Evolutionary conservation across 1,140 invertebrate genomes (phyloP).

Genomic region (Myzus persicae): DNA sequence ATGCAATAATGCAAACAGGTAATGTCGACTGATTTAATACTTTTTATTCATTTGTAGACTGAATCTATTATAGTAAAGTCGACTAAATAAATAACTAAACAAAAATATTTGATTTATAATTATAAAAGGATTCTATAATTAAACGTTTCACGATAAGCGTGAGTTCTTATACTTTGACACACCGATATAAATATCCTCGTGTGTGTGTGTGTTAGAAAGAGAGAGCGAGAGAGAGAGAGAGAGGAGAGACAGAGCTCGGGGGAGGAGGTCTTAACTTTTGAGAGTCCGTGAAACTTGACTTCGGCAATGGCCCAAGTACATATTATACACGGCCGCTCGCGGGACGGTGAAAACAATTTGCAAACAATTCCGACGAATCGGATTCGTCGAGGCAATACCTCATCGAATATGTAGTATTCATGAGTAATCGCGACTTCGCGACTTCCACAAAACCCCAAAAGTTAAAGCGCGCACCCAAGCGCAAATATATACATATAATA

Average conservation of each 20-base stretch:
- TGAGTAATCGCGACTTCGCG: not conserved
- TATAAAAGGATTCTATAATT: too few relatives aligned
- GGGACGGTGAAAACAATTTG: not conserved
- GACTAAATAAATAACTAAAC: not conserved
- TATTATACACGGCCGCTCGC: not conserved
- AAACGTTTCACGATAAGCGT: not conserved
- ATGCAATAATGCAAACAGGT: not conserved
- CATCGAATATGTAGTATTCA: not conserved
- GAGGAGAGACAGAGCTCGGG: too few relatives aligned
- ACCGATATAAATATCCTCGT: too few relatives aligned
- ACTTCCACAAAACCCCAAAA: not conserved
- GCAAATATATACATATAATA: not conserved
- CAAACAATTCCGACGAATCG: constrained; percentile 42
- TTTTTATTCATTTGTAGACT: not conserved
- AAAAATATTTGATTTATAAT: not conserved
- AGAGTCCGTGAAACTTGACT: not conserved
- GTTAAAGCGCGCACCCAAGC: not conserved
- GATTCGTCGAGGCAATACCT: constrained; percentile 20
- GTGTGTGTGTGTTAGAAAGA: not conserved
- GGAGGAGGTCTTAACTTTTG: not conserved
- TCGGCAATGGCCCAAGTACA: not conserved
- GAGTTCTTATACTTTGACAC: not conserved
- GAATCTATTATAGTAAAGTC: not conserved
- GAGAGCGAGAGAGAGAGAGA: too few relatives aligned
- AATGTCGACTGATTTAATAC: not conserved